Evolutionary conservation across 2,113 vertebrate species (phyloP), one percentile per base, ranked within the genome.

Genomic region (Siniperca knerii): DNA sequence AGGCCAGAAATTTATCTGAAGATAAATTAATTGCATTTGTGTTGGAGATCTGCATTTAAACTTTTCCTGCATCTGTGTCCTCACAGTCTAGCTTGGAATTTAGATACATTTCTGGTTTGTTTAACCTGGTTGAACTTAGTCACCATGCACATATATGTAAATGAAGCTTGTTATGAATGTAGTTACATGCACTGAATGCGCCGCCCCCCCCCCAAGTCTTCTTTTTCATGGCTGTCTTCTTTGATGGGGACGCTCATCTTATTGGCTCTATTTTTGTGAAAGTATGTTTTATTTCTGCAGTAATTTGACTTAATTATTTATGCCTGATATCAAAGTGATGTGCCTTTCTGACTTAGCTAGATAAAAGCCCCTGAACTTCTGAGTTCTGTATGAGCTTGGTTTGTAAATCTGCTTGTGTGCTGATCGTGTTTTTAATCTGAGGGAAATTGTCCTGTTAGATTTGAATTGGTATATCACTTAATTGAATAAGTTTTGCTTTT

Each of bases 121-220:
- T 91, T 86, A 81, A 79, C 75, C 83, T 88, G 84, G 81, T 88
- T 86, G 81, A 87, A 85, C 71, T 73, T 88, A 77, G 88, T 93
- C 89, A 92, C 90, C 90, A 88, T 88, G 84, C 92, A 94, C 92
- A 91, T 91, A 93, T 88, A 90, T 94, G 90, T 94, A 95, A 90
- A 93, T 92, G 83, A 94, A 87, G 91, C 85, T 89, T 83, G 90
- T 95, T 89, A 87, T 95, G 95, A 96, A 96, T 96, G 96, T 96
- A 96, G 94, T 95, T 94, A 92, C 86, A 95, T 95, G 95, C 95
- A 96, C 95, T 95, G 94, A 96, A 95, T 92, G 91, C 85, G n/a
- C n/a, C n/a, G n/a, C 58, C 54, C 52, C 62, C 20, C 75, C 70
- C 64, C 73, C 37, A 54, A 75, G 54, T 87, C 40, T 84, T 84